phyloP scores from a whole-genome alignment of 2,797 vertebrate genomes.

The Argentina silus region DNA sequence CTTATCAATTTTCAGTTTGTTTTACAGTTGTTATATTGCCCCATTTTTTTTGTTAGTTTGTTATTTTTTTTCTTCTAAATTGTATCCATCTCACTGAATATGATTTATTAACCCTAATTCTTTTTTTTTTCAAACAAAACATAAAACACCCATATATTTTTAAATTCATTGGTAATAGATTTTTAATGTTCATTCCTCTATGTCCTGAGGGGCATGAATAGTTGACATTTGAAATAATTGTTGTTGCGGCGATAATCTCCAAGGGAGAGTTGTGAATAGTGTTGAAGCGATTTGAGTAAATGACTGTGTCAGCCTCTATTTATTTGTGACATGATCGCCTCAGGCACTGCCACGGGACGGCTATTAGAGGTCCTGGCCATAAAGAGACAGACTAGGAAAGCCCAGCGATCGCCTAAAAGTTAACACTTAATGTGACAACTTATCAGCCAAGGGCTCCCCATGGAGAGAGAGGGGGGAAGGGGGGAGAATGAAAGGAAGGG shows the following conservation, averaged over 20 bases:
- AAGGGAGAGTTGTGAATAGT: slow-evolving; percentile 96
- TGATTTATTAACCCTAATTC: slow-evolving; percentile 41
- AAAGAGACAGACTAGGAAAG: slow-evolving; percentile 81
- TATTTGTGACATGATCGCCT: slow-evolving; percentile 97
- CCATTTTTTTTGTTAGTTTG: not conserved
- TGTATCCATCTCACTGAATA: not conserved
- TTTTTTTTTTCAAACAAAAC: slow-evolving; percentile 50
- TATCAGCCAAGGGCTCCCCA: slow-evolving; percentile 92
- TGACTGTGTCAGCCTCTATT: slow-evolving; percentile 99
- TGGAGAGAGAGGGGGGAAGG: slow-evolving; percentile 65
- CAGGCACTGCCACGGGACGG: slow-evolving; percentile 91
- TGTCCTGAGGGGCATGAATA: slow-evolving; percentile 91
- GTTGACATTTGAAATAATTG: slow-evolving; percentile 99
- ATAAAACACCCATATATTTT: slow-evolving; percentile 70
- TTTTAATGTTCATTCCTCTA: slow-evolving; percentile 98
- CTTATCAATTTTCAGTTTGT: not conserved
- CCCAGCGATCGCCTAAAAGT: slow-evolving; percentile 93
- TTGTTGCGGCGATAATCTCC: slow-evolving; percentile 99
- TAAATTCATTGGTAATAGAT: slow-evolving; percentile 97
- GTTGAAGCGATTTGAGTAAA: slow-evolving; percentile 98
- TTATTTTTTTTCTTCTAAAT: too few species aligned
- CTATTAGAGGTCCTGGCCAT: slow-evolving; percentile 94
- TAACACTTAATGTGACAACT: slow-evolving; percentile 98
- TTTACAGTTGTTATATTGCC: not conserved
- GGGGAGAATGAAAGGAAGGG: slow-evolving; percentile 34